These are phyloP conservation scores for Lathronympha strigana DNA, from an alignment of 2,888 invertebrate genomes.

Conservation along the genomic window DNA sequence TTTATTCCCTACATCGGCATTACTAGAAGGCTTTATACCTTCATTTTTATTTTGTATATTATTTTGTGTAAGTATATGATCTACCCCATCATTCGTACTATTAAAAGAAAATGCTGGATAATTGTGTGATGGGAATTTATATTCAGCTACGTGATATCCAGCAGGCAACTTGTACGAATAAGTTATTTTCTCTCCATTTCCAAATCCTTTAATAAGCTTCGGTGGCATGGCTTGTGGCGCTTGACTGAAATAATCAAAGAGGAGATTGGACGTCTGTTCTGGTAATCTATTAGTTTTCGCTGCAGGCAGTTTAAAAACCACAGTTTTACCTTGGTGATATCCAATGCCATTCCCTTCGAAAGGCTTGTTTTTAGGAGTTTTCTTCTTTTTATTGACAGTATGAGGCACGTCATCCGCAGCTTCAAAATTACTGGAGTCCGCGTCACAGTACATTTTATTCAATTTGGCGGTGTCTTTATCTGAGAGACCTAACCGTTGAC, in stretches of 20 bases:
- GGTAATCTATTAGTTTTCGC: constrained; percentile 65
- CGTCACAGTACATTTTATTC: constrained; percentile 84
- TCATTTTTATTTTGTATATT: constrained; percentile 11
- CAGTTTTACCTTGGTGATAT: constrained; percentile 80
- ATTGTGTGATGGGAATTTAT: constrained; percentile 36
- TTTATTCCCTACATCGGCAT: constrained; percentile 12
- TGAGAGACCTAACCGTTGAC: constrained; percentile 84
- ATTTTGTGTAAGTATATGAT: constrained; percentile 27
- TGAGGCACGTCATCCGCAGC: constrained; percentile 53
- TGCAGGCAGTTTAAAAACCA: constrained; percentile 74
- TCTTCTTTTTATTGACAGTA: constrained; percentile 56
- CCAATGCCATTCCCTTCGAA: constrained; percentile 77
- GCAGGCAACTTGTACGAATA: constrained; percentile 50
- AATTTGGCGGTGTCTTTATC: constrained; percentile 83
- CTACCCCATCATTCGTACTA: constrained; percentile 13
- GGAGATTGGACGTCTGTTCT: constrained; percentile 64
- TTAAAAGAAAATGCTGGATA: neutral
- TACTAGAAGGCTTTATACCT: constrained; percentile 3
- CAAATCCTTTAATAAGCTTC: constrained; percentile 61
- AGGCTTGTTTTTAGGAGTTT: constrained; percentile 69
- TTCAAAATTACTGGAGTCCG: constrained; percentile 59
- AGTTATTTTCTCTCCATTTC: constrained; percentile 62
- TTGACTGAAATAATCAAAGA: constrained; percentile 79
- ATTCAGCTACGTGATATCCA: constrained; percentile 42
- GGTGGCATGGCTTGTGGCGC: constrained; percentile 68